phyloP scores from a whole-genome alignment of 2,888 invertebrate species.

The Sesia bembeciformis region DNA sequence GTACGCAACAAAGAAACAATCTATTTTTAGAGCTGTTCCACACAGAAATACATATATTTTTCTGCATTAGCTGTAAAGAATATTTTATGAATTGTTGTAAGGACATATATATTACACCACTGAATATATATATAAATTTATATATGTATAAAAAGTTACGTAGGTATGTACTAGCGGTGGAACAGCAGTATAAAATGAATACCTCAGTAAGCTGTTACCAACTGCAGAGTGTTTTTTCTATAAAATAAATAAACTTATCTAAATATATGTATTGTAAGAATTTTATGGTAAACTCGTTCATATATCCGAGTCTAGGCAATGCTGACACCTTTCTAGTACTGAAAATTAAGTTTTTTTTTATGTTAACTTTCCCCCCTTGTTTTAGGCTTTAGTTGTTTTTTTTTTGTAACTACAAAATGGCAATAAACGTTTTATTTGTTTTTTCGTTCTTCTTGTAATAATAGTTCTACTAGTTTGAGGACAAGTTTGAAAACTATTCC shows the following conservation, averaged over 20 bases:
- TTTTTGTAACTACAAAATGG: too few species aligned
- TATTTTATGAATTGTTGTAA: slow-evolving; percentile 8
- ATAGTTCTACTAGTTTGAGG: too few species aligned
- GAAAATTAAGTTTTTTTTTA: too few species aligned
- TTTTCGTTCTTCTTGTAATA: too few species aligned
- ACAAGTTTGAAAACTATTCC: too few species aligned
- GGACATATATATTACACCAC: slow-evolving; percentile 11
- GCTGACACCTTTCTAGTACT: too few species aligned
- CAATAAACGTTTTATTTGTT: too few species aligned
- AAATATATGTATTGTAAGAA: not conserved
- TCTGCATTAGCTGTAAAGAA: slow-evolving; percentile 5
- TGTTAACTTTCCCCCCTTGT: too few species aligned
- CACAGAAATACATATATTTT: slow-evolving; percentile 10
- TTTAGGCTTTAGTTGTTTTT: too few species aligned
- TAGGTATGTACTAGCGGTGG: slow-evolving; percentile 27
- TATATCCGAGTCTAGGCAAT: too few species aligned
- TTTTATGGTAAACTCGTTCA: too few species aligned
- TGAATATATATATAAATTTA: slow-evolving; percentile 6
- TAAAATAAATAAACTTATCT: not conserved
- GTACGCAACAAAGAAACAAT: slow-evolving; percentile 11
- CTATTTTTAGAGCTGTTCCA: slow-evolving; percentile 22
- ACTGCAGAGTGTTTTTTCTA: slow-evolving; percentile 1
- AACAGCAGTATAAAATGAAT: slow-evolving; percentile 37
- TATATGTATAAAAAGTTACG: slow-evolving; percentile 18
- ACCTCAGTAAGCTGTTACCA: slow-evolving; percentile 55